Conservation (phyloP, 2,888 invertebrate species). For the Caenorhabditis japonica region DNA sequence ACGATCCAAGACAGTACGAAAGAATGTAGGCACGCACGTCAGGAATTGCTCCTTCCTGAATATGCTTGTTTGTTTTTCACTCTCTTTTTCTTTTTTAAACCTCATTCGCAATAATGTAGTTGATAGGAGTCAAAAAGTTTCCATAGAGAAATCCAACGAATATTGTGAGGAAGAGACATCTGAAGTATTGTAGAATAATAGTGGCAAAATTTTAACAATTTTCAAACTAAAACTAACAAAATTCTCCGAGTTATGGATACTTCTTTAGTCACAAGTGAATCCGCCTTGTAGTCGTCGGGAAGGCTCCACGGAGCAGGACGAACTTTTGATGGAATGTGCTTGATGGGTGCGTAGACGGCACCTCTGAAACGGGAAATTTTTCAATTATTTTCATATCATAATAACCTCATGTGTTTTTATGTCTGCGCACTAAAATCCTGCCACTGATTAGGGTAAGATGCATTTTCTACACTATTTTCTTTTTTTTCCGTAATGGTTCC, state of each 20-base stretch:
- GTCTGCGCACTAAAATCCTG: no score
- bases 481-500: no score
- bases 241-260: slow-evolving; percentile 21
- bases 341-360: slow-evolving; percentile 58
- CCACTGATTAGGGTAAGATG: no score
- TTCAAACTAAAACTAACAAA: slow-evolving; percentile 13
- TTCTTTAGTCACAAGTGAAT: slow-evolving; percentile 23
- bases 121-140: slow-evolving; percentile 64
- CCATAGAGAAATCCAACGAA: slow-evolving; percentile 64
- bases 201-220: no score
- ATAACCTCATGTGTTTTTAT: no score
- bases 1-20: slow-evolving; percentile 79
- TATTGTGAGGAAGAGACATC: slow-evolving; percentile 54
- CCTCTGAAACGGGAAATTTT: slow-evolving; percentile 42
- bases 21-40: slow-evolving; percentile 78
- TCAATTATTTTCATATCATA: no score
- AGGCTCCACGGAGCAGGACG: slow-evolving; percentile 56
- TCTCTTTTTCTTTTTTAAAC: not conserved
- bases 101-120: slow-evolving; percentile 54
- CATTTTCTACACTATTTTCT: no score
- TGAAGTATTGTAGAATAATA: no score
- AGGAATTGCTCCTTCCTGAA: slow-evolving; percentile 53
- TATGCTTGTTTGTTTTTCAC: not conserved
- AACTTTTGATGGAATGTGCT: slow-evolving; percentile 59
- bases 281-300: slow-evolving; percentile 36